Evolutionary conservation across 2,797 vertebrate genomes (phyloP).

Genomic region (Trachurus trachurus): DNA sequence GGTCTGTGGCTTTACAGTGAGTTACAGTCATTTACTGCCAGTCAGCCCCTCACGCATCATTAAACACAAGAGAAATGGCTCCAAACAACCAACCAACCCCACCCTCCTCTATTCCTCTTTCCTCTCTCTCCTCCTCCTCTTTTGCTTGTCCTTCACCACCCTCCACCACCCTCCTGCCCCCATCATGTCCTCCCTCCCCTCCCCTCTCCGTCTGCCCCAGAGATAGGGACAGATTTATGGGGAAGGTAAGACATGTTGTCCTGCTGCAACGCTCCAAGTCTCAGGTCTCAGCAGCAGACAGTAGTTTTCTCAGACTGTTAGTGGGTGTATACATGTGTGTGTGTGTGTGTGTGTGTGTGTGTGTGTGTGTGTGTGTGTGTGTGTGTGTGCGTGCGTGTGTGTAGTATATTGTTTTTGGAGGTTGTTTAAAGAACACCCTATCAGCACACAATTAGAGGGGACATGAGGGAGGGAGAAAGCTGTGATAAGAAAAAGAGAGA

Average conservation of each 20-base stretch:
- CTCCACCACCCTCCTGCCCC: background rate
- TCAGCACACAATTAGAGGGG: constrained; percentile 64
- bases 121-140: constrained; percentile 7
- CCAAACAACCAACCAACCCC: constrained; percentile 20
- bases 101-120: constrained; percentile 28
- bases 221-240: constrained; percentile 70
- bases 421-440: constrained; percentile 74
- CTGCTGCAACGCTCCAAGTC: constrained; percentile 29
- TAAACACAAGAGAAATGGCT: constrained; percentile 64
- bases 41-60: constrained; percentile 59
- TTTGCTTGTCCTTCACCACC: constrained; percentile 36
- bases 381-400: background rate
- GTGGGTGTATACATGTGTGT: constrained; percentile 28
- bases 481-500: constrained; percentile 65
- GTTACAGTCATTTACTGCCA: constrained; percentile 61
- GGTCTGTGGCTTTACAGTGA: constrained; percentile 38
- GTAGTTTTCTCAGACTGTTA: constrained; percentile 48
- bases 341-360: background rate
- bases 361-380: background rate
- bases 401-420: constrained; percentile 68
- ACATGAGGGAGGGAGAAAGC: constrained; percentile 35
- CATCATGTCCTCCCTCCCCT: too few species aligned
- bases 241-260: constrained; percentile 43
- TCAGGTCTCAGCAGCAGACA: constrained; percentile 43
- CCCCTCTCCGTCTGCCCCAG: constrained; percentile 3